Evolutionary conservation across 2,113 vertebrate genomes (phyloP).

Genomic region (Sceloporus tristichus): DNA sequence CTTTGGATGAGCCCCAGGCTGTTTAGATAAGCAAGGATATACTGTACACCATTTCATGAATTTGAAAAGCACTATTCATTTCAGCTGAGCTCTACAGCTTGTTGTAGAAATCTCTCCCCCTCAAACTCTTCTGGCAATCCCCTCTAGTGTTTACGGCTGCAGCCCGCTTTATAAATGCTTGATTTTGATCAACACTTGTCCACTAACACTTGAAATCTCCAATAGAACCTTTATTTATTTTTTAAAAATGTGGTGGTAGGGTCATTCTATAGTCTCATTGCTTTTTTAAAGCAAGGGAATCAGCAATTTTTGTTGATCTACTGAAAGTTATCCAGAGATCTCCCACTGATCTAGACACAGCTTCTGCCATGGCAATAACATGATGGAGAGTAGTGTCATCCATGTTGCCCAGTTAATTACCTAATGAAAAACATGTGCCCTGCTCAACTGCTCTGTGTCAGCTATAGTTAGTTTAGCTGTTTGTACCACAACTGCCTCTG

Average conservation of each 20-base stretch:
- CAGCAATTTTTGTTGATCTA: neutral
- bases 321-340: neutral
- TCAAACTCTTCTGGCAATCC: neutral
- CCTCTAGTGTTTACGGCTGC: neutral
- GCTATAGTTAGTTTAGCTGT: conserved; percentile 14
- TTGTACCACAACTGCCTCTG: conserved; percentile 11
- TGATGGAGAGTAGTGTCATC: conserved; percentile 7
- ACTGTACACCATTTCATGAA: conserved; percentile 31
- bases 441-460: neutral
- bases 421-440: conserved; percentile 4
- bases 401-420: conserved; percentile 16
- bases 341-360: neutral
- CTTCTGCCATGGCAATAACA: neutral
- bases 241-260: no score
- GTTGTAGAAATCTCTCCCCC: neutral
- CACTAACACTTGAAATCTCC: neutral
- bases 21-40: conserved; percentile 26
- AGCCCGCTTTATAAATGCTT: conserved; percentile 16
- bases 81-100: neutral
- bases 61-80: conserved; percentile 5
- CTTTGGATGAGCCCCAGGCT: conserved; percentile 20
- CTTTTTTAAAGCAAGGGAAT: no score
- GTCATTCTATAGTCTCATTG: no score
- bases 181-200: neutral
- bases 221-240: neutral